Base-by-base conservation (phyloP, 2,888 invertebrate genomes). In the Diaphora mendica region DNA sequence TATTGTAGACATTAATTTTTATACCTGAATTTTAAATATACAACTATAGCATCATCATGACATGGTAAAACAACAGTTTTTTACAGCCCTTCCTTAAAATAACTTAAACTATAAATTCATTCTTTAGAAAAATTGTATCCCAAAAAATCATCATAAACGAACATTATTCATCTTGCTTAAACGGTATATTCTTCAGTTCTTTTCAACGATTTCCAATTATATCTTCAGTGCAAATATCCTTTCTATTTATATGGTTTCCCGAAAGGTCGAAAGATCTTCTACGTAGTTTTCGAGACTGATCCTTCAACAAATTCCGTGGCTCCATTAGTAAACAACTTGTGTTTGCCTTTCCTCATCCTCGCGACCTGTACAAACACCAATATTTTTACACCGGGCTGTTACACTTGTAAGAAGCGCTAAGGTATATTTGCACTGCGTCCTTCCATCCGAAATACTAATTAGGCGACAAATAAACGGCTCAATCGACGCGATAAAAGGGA, bases 361-460 rank as follows among this genome's bases (percentile, higher is more conserved):
- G 87, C 87, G 90, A 86, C 90, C 92, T 91, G 79, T 83, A 89
- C 88, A 90, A 93, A 93, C 87, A 92, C 87, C 88, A 91, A 93
- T 92, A 92, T 91, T 88, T 89, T 82, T 83, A 83, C 83, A 84
- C 84, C 65, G 70, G 86, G 86, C 83, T 75, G 76, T 77, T 79
- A 83, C 85, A 84, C 86, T 89, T 87, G 84, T 86, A 77, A 79
- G 74, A 77, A 78, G 74, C 78, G 74, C 68, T 55, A 73, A 68
- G 64, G 67, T 80, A 80, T 66, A 76, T 51, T 68, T 48, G 26
- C 3, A 48, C 64, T 68, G 55, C 33, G 42, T 67, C 26, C 62
- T 67, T 72, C 11, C 35, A n/a, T n/a, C 26, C 62, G 44, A 44
- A 35, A 59, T 44, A 68, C 44, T 72, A 72, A 68, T 68, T 72